Conservation (phyloP, 2,113 vertebrate species). For the Oncorhynchus tshawytscha region DNA sequence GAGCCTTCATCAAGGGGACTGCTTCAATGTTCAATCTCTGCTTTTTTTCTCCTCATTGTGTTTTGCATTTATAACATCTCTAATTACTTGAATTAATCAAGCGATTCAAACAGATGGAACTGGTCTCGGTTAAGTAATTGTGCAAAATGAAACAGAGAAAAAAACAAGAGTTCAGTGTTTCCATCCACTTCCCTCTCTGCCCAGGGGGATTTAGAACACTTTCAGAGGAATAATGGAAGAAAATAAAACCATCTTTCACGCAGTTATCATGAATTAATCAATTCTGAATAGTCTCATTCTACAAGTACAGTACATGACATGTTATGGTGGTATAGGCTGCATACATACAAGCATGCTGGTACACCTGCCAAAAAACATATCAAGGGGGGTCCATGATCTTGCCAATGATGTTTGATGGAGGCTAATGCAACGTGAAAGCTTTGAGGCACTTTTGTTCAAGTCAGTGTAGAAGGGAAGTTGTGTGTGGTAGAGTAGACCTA, state of each 20-base stretch:
- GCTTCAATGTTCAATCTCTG: slow-evolving; percentile 38
- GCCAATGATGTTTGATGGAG: background rate
- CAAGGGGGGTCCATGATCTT: too few relatives aligned
- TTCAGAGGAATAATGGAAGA: background rate
- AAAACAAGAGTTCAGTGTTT: slow-evolving; percentile 43
- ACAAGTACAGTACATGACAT: too few relatives aligned
- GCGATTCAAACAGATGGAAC: slow-evolving; percentile 35
- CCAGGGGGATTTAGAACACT: background rate
- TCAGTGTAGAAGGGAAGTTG: background rate
- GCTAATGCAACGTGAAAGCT: too few relatives aligned
- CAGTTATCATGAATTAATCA: background rate
- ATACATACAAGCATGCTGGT: background rate
- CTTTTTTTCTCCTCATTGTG: slow-evolving; percentile 55
- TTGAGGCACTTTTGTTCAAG: background rate
- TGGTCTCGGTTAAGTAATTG: slow-evolving; percentile 39
- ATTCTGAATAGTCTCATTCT: background rate
- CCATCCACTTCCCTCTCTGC: background rate
- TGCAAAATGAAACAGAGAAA: slow-evolving; percentile 42
- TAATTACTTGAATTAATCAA: slow-evolving; percentile 67
- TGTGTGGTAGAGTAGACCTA: slow-evolving; percentile 56
- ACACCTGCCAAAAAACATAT: slow-evolving; percentile 69
- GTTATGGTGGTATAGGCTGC: too few relatives aligned
- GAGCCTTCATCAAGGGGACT: slow-evolving; percentile 35
- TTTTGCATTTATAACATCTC: slow-evolving; percentile 56
- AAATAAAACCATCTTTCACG: background rate